A percentile compares a stretch with the other conserved stretches of the same genome.
These are phyloP conservation scores for Thyatira batis DNA, from an alignment of 2,888 invertebrate genomes.

Conservation along the genomic window DNA sequence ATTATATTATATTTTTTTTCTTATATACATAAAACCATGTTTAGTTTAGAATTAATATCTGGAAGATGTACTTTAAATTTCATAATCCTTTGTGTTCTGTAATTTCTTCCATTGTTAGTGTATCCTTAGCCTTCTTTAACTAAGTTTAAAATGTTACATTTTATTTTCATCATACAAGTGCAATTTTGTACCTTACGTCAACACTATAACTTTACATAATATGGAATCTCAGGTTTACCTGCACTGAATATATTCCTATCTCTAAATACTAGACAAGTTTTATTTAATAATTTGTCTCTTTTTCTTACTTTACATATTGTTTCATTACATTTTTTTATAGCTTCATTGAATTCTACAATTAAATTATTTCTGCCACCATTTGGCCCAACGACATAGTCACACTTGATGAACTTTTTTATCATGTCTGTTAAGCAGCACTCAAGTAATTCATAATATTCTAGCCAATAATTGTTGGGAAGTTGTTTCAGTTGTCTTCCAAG, in stretches of 20 bases:
- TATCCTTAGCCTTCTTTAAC: neutral
- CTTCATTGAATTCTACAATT: constrained; percentile 85
- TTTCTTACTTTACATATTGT: constrained; percentile 78
- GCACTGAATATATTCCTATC: constrained; percentile 57
- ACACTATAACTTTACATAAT: constrained; percentile 28
- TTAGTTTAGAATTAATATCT: too few relatives aligned
- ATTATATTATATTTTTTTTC: too few relatives aligned
- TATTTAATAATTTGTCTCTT: constrained; percentile 72
- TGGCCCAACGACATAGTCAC: constrained; percentile 88
- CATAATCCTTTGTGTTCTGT: too few relatives aligned
- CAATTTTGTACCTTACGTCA: neutral
- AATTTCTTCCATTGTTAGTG: too few relatives aligned
- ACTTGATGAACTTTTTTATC: constrained; percentile 79
- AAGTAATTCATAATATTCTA: constrained; percentile 87
- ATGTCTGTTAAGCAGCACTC: constrained; percentile 88
- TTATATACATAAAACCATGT: too few relatives aligned
- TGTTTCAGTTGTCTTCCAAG: constrained; percentile 81
- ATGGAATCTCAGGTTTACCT: constrained; percentile 42
- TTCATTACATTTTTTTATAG: constrained; percentile 82
- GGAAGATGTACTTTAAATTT: too few relatives aligned
- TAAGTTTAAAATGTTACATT: too few relatives aligned
- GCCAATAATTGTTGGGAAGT: constrained; percentile 83
- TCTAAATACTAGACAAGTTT: constrained; percentile 82
- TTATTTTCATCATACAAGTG: neutral
- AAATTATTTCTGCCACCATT: constrained; percentile 89